Conservation (phyloP, 1,140 invertebrate genomes). For the Tribolium madens region DNA sequence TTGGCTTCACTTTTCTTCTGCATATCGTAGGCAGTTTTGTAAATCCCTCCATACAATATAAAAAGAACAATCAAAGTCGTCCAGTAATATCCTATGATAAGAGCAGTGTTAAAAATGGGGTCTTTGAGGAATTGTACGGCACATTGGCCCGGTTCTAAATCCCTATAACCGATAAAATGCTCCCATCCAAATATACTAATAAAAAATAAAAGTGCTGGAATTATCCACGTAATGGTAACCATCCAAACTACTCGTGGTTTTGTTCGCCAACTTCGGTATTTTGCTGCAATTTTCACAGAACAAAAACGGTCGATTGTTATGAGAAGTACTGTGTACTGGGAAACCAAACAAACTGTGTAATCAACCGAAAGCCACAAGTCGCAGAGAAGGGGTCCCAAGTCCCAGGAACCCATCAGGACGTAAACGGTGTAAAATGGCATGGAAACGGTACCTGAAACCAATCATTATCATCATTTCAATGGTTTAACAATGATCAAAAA, state of each 20-base stretch:
- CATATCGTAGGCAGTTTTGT: slow-evolving; percentile 98
- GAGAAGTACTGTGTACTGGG: slow-evolving; percentile 98
- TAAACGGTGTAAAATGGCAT: slow-evolving; percentile 98
- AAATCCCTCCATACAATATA: slow-evolving; percentile 96
- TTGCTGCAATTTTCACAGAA: slow-evolving; percentile 98
- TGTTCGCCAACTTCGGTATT: slow-evolving; percentile 96
- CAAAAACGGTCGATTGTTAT: slow-evolving; percentile 99
- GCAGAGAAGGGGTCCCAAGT: slow-evolving; percentile 94
- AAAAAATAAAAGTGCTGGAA: slow-evolving; percentile 96
- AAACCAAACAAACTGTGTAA: slow-evolving; percentile 98
- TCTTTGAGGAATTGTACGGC: slow-evolving; percentile 98
- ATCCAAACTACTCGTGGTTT: slow-evolving; percentile 93
- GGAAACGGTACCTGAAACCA: slow-evolving; percentile 84
- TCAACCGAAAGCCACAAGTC: slow-evolving; percentile 99
- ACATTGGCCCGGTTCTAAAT: slow-evolving; percentile 89
- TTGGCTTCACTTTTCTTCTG: slow-evolving; percentile 97
- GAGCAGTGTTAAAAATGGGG: slow-evolving; percentile 96
- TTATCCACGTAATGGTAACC: slow-evolving; percentile 97
- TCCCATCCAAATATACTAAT: slow-evolving; percentile 99
- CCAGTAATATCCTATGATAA: slow-evolving; percentile 99
- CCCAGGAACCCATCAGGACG: slow-evolving; percentile 96
- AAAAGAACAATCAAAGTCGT: slow-evolving; percentile 94
- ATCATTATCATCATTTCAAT: neutral
- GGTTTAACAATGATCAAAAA: too few species aligned
- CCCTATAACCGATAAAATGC: slow-evolving; percentile 93